Evolutionary conservation across 2,113 vertebrate genomes (phyloP).

Genomic region (Hypomesus transpacificus): DNA sequence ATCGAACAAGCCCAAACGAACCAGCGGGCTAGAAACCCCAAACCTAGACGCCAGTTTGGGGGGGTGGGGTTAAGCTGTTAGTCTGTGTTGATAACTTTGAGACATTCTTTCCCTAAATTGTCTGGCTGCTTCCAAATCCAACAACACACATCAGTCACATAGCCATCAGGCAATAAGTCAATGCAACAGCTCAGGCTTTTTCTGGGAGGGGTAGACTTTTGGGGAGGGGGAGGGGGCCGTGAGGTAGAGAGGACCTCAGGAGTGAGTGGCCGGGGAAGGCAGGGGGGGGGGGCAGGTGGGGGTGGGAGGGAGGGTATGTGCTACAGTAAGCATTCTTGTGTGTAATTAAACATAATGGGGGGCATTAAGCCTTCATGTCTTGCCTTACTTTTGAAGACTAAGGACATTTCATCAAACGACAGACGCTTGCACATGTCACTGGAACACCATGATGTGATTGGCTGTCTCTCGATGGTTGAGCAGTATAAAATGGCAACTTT

Average conservation of each 20-base stretch:
- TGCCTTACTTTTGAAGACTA: constrained; percentile 50
- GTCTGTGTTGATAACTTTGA: not conserved
- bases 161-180: constrained; percentile 8
- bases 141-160: constrained; percentile 10
- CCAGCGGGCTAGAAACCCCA: constrained; percentile 27
- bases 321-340: constrained; percentile 33
- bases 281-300: no score
- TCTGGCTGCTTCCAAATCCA: constrained; percentile 2
- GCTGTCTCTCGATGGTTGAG: constrained; percentile 36
- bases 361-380: constrained; percentile 49
- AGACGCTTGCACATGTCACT: constrained; percentile 35
- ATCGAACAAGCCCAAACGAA: constrained; percentile 34
- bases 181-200: no score
- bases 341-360: constrained; percentile 69
- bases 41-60: constrained; percentile 19
- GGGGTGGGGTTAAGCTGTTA: no score
- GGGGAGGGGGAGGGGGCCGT: no score
- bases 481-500: constrained; percentile 57
- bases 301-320: constrained; percentile 25
- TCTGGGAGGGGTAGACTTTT: no score
- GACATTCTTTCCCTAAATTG: not conserved
- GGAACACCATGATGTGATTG: constrained; percentile 55
- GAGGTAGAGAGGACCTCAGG: no score
- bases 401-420: constrained; percentile 53
- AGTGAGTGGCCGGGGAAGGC: no score